A percentile compares a stretch with the other conserved stretches of the same genome.
These are phyloP conservation scores for Campopleginae sp. DNA, from an alignment of 2,888 invertebrate species.

Conservation along the genomic window DNA sequence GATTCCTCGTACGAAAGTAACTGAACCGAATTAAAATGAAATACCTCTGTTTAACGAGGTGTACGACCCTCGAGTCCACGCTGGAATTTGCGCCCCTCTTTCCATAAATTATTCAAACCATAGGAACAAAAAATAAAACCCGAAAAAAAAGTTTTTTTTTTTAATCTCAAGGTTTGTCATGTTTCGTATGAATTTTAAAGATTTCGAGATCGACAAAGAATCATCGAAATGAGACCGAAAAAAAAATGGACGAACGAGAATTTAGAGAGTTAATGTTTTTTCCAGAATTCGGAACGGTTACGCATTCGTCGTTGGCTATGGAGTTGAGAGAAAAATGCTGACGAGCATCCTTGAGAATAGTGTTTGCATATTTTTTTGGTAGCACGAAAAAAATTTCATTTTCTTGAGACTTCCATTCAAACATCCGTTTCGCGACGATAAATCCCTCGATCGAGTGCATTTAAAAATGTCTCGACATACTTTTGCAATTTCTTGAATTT, in stretches of 20 bases:
- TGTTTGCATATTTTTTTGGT: background rate
- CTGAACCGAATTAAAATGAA: slow-evolving; percentile 51
- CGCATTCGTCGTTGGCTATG: background rate
- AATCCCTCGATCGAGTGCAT: background rate
- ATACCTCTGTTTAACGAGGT: slow-evolving; percentile 31
- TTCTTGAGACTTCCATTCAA: background rate
- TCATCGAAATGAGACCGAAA: too few species aligned
- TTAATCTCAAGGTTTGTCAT: background rate
- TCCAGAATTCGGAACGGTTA: background rate
- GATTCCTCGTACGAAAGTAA: slow-evolving; percentile 17
- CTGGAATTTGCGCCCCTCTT: background rate
- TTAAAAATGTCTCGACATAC: background rate
- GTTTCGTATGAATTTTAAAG: too few species aligned
- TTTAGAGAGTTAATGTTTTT: background rate
- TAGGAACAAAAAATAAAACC: background rate
- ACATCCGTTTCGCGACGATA: background rate
- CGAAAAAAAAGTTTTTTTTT: background rate
- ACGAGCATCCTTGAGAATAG: background rate
- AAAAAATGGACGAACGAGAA: too few species aligned
- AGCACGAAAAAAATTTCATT: background rate
- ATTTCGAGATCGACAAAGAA: too few species aligned
- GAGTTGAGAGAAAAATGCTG: background rate
- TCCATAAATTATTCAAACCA: slow-evolving; percentile 11
- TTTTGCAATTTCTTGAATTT: background rate
- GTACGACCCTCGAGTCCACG: slow-evolving; percentile 11